Evolutionary conservation across 2,113 vertebrate genomes (phyloP).

Genomic region (Prietella phreatophila): DNA sequence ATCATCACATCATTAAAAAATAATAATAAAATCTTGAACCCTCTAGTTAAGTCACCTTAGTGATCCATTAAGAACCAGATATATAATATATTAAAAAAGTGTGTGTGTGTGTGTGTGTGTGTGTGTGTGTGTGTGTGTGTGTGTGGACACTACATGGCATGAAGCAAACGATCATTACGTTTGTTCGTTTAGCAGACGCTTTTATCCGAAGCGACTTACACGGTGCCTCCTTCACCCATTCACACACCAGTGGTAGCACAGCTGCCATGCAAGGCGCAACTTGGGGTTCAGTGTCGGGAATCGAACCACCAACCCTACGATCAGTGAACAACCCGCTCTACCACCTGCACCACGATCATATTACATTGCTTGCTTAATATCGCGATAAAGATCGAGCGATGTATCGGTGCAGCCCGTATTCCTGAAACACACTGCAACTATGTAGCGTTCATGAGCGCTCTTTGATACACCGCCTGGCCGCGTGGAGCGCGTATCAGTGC

Average conservation of each 20-base stretch:
- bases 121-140: conserved; percentile 17
- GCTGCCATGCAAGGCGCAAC: too few relatives aligned
- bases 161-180: background rate
- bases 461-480: too few relatives aligned
- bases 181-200: too few relatives aligned
- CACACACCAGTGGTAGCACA: too few relatives aligned
- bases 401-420: background rate
- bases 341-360: too few relatives aligned
- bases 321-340: too few relatives aligned
- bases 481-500: background rate
- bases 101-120: too few relatives aligned
- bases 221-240: too few relatives aligned
- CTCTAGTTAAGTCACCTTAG: background rate
- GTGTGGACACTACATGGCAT: background rate
- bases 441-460: background rate
- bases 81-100: background rate
- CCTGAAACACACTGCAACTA: background rate
- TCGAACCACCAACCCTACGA: too few relatives aligned
- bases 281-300: too few relatives aligned
- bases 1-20: background rate
- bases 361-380: background rate
- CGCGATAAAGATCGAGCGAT: background rate
- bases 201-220: too few relatives aligned
- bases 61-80: background rate
- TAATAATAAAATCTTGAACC: background rate